Conservation (phyloP, 1,140 invertebrate species). For the Calephelis nemesis region DNA sequence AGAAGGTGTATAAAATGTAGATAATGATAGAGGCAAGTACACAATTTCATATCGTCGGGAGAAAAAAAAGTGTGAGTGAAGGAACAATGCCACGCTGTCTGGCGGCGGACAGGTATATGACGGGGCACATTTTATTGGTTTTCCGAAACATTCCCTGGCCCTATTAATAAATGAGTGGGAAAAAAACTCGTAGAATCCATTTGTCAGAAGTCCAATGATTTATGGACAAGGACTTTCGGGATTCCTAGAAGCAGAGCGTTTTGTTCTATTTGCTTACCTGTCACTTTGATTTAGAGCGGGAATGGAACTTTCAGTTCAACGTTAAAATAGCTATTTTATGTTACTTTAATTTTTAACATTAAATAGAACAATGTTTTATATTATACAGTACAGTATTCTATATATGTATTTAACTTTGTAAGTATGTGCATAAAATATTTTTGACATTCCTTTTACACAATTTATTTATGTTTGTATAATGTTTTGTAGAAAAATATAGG, state of each 20-base stretch:
- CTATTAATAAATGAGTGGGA: slow-evolving; percentile 77
- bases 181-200: slow-evolving; percentile 76
- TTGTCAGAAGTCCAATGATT: slow-evolving; percentile 73
- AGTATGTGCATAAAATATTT: no score
- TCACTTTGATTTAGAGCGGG: slow-evolving; percentile 72
- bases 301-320: slow-evolving; percentile 46
- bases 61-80: slow-evolving; percentile 47
- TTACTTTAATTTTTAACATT: neutral
- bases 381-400: no score
- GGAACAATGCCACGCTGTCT: slow-evolving; percentile 76
- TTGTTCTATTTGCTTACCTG: slow-evolving; percentile 77
- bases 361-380: neutral
- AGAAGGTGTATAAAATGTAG: slow-evolving; percentile 34
- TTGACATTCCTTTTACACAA: no score
- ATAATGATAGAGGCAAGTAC: slow-evolving; percentile 32
- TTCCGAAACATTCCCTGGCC: slow-evolving; percentile 74
- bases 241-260: slow-evolving; percentile 71
- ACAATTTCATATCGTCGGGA: slow-evolving; percentile 34
- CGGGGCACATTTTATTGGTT: slow-evolving; percentile 77
- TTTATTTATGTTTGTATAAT: no score
- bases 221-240: slow-evolving; percentile 68
- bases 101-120: slow-evolving; percentile 75
- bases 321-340: slow-evolving; percentile 31
- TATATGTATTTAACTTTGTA: no score
- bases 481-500: no score